Evolutionary conservation across 2,888 invertebrate species (phyloP).

Genomic region (Drosophila peninsularis): DNA sequence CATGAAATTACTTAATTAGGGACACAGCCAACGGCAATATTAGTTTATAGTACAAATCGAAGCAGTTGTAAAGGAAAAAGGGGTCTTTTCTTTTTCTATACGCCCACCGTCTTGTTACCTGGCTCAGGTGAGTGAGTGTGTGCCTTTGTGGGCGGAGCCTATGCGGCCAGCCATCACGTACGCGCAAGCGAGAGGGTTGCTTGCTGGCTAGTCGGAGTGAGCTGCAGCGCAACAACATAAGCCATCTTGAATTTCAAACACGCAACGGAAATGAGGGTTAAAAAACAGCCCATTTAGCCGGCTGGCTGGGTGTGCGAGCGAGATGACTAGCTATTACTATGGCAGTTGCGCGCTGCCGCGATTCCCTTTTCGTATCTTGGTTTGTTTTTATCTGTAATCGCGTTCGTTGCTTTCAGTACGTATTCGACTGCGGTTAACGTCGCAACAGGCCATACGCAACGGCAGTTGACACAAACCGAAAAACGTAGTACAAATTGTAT

Average conservation of each 20-base stretch:
- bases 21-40: conserved; percentile 62
- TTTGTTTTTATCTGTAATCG: conserved; percentile 68
- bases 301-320: conserved; percentile 36
- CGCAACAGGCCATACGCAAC: conserved; percentile 64
- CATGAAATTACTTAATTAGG: conserved; percentile 74
- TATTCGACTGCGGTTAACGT: conserved; percentile 64
- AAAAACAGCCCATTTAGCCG: conserved; percentile 23
- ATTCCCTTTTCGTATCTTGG: conserved; percentile 35
- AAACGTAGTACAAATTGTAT: conserved; percentile 12
- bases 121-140: conserved; percentile 18
- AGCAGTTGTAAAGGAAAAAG: conserved; percentile 68
- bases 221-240: conserved; percentile 46
- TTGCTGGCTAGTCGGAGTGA: conserved; percentile 21
- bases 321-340: conserved; percentile 33
- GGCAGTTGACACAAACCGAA: conserved; percentile 44
- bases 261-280: conserved; percentile 75
- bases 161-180: conserved; percentile 36
- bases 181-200: conserved; percentile 36
- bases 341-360: conserved; percentile 13
- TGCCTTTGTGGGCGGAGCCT: conserved; percentile 61
- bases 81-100: conserved; percentile 28
- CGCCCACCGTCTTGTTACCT: conserved; percentile 49
- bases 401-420: conserved; percentile 68
- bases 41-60: conserved; percentile 72
- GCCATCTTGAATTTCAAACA: conserved; percentile 80